Base-by-base conservation (phyloP, 2,113 vertebrate genomes). In the Phodopus roborovskii region DNA sequence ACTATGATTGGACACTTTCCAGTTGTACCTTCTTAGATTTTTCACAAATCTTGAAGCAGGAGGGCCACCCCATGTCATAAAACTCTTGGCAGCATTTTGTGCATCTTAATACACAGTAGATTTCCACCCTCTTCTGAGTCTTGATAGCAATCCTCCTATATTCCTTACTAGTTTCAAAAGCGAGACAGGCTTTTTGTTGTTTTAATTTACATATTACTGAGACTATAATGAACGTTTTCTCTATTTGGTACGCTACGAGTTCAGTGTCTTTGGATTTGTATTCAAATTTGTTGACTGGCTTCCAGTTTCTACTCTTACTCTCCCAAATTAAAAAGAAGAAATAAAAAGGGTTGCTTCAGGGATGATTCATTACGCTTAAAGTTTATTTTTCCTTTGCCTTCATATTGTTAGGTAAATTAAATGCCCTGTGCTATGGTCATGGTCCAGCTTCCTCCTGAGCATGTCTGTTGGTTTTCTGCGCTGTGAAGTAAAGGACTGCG, bases 161-260 rank as follows among this genome's bases (percentile, higher is more conserved):
- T 84, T 24, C 28, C 5, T 92, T 19, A 64, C 42, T 93, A 77
- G 26, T 90, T 92, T 86, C 10, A 94, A 88, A 48, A 53, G 88
- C 60, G 24, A 56, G 11, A 68, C 66, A 45, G 26, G 20, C 20
- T 36, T 30, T 33, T 3, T 64, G 36, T 89, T 95, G 33, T 66
- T 92, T 92, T 17, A 9, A 89, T 96, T 87, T 85, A 64, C 6
- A 88, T 85, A 86, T 87, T 28, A 58, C 13, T 87, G 22, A 91
- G 24, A 86, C 50, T 84, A 88, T 77, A 11, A 4, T 95, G 30
- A 5, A 77, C 90, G 88, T 92, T 95, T 22, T 77, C n/a, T 74
- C 9, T 85, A 48, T 56, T 45, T 95, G 17, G 0, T 62, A 90
- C 16, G 91, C 13, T 9, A 58, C 33, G 75, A 93, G 48, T 70